Conservation (phyloP, 2,797 vertebrate genomes). For the Enteromius unitaeniatus region DNA sequence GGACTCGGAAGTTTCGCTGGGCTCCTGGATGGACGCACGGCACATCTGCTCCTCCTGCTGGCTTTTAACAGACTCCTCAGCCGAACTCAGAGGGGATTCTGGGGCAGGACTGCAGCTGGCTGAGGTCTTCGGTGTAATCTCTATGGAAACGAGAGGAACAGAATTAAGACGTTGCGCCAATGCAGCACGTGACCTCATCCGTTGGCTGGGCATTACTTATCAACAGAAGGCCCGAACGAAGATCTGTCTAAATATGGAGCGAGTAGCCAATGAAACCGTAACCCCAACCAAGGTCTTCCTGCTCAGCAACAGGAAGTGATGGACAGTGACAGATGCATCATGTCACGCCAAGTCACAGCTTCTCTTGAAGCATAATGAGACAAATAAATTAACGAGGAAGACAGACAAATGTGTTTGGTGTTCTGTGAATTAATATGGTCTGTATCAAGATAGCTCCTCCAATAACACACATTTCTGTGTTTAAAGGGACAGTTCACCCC, state of each 20-base stretch:
- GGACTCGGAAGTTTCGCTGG: constrained; percentile 79
- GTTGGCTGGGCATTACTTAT: constrained; percentile 11
- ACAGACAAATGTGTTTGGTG: background rate
- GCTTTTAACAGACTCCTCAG: constrained; percentile 86
- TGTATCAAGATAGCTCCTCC: background rate
- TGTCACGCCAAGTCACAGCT: constrained; percentile 35
- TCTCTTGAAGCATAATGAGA: constrained; percentile 41
- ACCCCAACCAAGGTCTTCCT: constrained; percentile 38
- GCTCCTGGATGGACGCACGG: constrained; percentile 75
- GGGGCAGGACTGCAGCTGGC: constrained; percentile 89
- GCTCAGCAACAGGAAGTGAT: constrained; percentile 49
- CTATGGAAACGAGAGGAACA: constrained; percentile 68
- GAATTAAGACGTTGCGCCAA: constrained; percentile 12
- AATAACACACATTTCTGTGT: background rate
- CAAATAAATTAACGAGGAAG: constrained; percentile 32
- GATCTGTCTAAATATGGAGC: constrained; percentile 32
- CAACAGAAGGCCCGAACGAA: constrained; percentile 10
- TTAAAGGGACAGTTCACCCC: background rate
- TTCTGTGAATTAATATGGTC: constrained; percentile 3
- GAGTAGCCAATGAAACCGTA: constrained; percentile 12
- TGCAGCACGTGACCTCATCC: background rate
- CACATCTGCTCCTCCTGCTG: constrained; percentile 73
- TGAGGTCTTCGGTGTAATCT: constrained; percentile 90
- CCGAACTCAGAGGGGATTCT: constrained; percentile 86
- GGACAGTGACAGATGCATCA: constrained; percentile 45